Percentiles rank a stretch among this genome's conserved stretches.
phyloP scores from a whole-genome alignment of 2,797 vertebrate species.

The Ispidina picta region DNA sequence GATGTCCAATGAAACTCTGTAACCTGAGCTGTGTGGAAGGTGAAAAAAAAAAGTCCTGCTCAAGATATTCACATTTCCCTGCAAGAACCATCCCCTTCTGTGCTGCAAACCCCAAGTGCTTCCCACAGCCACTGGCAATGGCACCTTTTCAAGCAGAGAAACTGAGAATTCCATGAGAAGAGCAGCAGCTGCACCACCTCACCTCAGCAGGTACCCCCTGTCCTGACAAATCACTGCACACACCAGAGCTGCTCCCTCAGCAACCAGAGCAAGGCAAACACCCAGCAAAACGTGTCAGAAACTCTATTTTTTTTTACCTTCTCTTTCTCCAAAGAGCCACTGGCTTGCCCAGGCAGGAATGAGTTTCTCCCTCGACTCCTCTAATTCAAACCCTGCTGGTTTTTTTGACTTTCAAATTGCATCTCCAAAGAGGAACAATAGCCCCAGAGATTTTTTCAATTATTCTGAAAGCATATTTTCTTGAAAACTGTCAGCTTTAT shows the following conservation, averaged over 20 bases:
- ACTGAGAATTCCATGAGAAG: background rate
- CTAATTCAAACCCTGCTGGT: background rate
- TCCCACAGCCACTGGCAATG: background rate
- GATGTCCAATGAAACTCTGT: background rate
- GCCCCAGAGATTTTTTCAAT: background rate
- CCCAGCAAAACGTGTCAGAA: background rate
- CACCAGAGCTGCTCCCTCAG: background rate
- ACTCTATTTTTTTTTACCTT: background rate
- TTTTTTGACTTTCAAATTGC: background rate
- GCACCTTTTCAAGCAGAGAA: background rate
- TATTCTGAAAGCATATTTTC: background rate
- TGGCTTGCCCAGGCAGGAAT: background rate
- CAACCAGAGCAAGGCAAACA: background rate
- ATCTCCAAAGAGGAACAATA: background rate
- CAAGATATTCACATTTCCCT: background rate
- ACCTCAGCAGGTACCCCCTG: background rate
- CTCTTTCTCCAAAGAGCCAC: background rate
- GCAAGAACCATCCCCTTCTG: rapidly evolving
- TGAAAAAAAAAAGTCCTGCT: background rate
- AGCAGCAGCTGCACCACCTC: background rate
- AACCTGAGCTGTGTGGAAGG: background rate
- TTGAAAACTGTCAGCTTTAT: background rate
- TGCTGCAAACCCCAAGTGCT: background rate
- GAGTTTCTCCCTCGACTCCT: background rate
- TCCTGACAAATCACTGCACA: background rate